phyloP scores from a whole-genome alignment of 2,888 invertebrate species.

The Dolichomitus sp. region DNA sequence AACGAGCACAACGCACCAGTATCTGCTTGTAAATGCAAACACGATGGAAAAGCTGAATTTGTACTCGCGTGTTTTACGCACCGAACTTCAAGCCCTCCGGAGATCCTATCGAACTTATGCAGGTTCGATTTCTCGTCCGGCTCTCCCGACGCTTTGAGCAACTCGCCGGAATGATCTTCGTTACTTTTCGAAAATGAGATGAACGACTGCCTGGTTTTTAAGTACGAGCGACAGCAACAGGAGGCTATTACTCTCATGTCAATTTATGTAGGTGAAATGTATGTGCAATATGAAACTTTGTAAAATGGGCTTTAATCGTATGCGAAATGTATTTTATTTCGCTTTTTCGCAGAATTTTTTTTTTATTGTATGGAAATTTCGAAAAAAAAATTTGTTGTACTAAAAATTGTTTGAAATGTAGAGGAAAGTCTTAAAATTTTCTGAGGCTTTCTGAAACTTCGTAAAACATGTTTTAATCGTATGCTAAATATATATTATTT shows the following conservation, averaged over 20 bases:
- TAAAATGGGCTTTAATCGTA: no score
- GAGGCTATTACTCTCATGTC: background rate
- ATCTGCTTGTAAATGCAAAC: background rate
- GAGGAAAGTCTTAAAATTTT: no score
- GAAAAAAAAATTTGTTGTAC: no score
- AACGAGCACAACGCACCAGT: conserved; percentile 4
- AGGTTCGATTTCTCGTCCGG: conserved; percentile 21
- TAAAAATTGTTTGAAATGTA: no score
- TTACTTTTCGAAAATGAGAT: conserved; percentile 17
- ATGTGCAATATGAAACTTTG: no score
- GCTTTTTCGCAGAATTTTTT: no score
- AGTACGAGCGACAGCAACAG: background rate
- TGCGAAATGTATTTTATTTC: no score
- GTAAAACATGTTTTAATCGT: no score
- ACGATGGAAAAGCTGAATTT: background rate
- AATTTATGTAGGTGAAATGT: no score
- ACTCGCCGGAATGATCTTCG: conserved; percentile 4
- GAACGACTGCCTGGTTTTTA: background rate
- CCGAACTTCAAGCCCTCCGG: background rate
- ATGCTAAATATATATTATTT: no score
- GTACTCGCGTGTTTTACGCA: background rate
- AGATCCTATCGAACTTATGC: conserved; percentile 29
- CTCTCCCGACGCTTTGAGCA: conserved; percentile 17
- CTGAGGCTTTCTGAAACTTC: no score
- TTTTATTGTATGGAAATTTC: no score